These are phyloP conservation scores for Rhinella marina DNA, from an alignment of 2,797 vertebrate species.

Conservation along the genomic window DNA sequence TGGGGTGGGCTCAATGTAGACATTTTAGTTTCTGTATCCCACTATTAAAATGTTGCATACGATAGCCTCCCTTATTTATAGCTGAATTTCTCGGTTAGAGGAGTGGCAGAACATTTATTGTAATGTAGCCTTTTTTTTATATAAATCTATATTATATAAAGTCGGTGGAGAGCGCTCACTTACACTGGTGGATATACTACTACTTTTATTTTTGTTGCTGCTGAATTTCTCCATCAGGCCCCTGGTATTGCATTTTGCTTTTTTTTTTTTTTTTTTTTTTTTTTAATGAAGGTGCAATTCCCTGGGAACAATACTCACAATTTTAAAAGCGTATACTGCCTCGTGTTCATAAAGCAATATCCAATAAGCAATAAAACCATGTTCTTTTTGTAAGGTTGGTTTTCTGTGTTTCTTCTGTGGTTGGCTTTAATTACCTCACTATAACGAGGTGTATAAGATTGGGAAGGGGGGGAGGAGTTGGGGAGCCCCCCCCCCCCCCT, in stretches of 20 bases:
- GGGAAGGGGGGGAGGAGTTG: no score
- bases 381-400: slow-evolving; percentile 60
- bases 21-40: slow-evolving; percentile 40
- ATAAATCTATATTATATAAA: slow-evolving; percentile 44
- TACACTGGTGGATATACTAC: slow-evolving; percentile 36
- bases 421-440: slow-evolving; percentile 55
- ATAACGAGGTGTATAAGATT: no score
- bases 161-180: slow-evolving; percentile 36
- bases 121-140: slow-evolving; percentile 55
- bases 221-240: slow-evolving; percentile 5
- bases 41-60: slow-evolving; percentile 40
- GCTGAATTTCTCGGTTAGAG: slow-evolving; percentile 53
- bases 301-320: slow-evolving; percentile 16
- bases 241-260: neutral
- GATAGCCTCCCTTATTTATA: slow-evolving; percentile 44
- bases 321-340: slow-evolving; percentile 25
- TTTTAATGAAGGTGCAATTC: slow-evolving; percentile 15
- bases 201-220: slow-evolving; percentile 34
- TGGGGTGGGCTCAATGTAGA: slow-evolving; percentile 39
- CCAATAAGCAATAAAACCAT: slow-evolving; percentile 60
- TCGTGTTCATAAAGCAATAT: slow-evolving; percentile 53
- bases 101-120: slow-evolving; percentile 38
- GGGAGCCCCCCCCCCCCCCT: no score
- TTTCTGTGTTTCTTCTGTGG: slow-evolving; percentile 61
- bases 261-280: slow-evolving; percentile 11